Evolutionary conservation across 2,888 invertebrate genomes (phyloP).

Genomic region (Caenorhabditis wallacei): DNA sequence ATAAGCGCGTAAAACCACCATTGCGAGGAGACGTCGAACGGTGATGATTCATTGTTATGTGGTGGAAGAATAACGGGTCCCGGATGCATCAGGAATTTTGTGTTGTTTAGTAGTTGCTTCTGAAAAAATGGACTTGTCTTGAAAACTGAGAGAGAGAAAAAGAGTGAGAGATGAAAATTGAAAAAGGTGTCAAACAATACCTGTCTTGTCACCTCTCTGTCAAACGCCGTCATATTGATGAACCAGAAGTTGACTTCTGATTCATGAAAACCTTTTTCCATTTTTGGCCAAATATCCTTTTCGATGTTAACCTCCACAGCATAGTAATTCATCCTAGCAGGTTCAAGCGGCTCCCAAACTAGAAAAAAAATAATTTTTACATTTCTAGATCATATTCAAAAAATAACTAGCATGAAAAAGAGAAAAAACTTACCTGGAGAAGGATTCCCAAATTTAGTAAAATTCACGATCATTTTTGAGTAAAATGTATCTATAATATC

Average conservation of each 20-base stretch:
- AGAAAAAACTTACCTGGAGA: constrained; percentile 39
- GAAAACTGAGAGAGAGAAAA: background rate
- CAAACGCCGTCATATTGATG: constrained; percentile 62
- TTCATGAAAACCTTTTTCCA: constrained; percentile 56
- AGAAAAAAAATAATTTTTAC: background rate
- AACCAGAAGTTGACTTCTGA: constrained; percentile 54
- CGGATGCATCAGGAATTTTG: constrained; percentile 31
- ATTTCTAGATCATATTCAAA: too few relatives aligned
- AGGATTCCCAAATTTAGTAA: constrained; percentile 45
- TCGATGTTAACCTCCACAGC: constrained; percentile 45
- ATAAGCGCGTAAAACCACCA: constrained; percentile 53
- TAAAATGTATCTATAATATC: constrained; percentile 56
- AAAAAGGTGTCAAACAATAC: constrained; percentile 37
- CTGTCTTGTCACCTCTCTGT: constrained; percentile 50
- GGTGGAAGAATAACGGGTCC: constrained; percentile 39
- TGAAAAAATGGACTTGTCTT: constrained; percentile 5
- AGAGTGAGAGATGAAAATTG: background rate
- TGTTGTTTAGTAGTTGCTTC: constrained; percentile 17
- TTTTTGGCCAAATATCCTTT: constrained; percentile 39
- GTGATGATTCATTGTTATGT: constrained; percentile 45
- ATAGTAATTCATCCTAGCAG: constrained; percentile 54
- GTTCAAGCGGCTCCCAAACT: constrained; percentile 49
- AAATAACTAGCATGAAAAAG: background rate
- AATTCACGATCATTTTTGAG: constrained; percentile 43
- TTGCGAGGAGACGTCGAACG: constrained; percentile 17